Evolutionary conservation across 2,888 invertebrate genomes (phyloP).

Genomic region (Acleris literana): DNA sequence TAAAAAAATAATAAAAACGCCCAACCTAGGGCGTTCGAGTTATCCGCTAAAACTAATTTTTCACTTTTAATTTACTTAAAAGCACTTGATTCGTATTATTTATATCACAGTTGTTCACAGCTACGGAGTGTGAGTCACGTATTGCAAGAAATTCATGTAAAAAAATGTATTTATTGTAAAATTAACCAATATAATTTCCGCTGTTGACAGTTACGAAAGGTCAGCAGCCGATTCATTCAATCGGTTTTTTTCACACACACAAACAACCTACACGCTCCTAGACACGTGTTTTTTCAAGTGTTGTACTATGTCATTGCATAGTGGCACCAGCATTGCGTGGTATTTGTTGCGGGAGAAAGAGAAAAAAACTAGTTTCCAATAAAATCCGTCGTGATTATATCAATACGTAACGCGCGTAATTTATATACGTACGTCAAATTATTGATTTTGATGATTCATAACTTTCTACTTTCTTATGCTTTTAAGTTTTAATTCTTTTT

Average conservation of each 20-base stretch:
- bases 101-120: constrained; percentile 57
- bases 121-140: constrained; percentile 46
- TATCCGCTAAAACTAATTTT: constrained; percentile 28
- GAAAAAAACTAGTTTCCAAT: constrained; percentile 12
- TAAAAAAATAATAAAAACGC: constrained; percentile 56
- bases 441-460: constrained; percentile 34
- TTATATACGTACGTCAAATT: constrained; percentile 20
- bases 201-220: constrained; percentile 70
- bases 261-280: constrained; percentile 42
- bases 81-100: constrained; percentile 35
- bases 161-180: constrained; percentile 53
- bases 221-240: constrained; percentile 69
- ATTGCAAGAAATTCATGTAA: constrained; percentile 44
- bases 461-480: constrained; percentile 4
- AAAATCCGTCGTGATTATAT: constrained; percentile 3
- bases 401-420: constrained; percentile 1
- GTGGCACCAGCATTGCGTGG: constrained; percentile 21
- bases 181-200: constrained; percentile 61
- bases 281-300: constrained; percentile 38
- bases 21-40: constrained; percentile 43
- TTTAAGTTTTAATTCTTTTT: neutral
- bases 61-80: constrained; percentile 40
- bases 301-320: constrained; percentile 16
- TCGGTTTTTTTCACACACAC: constrained; percentile 46
- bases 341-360: constrained; percentile 3